These are phyloP conservation scores for Drosophila emarginata DNA, from an alignment of 2,888 invertebrate species.

Conservation along the genomic window DNA sequence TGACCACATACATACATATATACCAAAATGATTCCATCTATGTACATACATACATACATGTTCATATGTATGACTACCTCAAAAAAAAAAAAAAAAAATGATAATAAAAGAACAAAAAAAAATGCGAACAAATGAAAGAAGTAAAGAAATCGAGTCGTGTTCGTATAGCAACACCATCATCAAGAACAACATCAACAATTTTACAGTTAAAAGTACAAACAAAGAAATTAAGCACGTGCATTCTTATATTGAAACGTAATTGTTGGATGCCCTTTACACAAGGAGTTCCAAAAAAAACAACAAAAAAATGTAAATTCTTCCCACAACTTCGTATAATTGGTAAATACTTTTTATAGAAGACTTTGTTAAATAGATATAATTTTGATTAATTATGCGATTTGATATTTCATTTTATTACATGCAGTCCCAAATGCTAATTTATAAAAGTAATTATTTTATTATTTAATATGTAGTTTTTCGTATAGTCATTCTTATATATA, in stretches of 20 bases:
- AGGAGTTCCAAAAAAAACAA: too few species aligned
- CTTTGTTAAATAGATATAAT: too few species aligned
- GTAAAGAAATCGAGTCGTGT: conserved; percentile 25
- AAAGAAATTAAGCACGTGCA: neutral
- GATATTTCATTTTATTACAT: too few species aligned
- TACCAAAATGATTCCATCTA: neutral
- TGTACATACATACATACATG: neutral
- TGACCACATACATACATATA: conserved; percentile 47
- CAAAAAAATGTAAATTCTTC: too few species aligned
- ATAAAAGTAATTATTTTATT: too few species aligned
- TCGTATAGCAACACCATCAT: conserved; percentile 32
- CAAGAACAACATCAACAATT: conserved; percentile 10
- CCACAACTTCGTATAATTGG: too few species aligned
- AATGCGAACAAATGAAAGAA: neutral
- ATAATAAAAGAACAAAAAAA: conserved; percentile 11
- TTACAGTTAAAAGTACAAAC: conserved; percentile 9
- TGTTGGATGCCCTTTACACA: neutral
- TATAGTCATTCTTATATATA: too few species aligned
- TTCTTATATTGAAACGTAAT: neutral
- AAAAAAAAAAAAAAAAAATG: neutral
- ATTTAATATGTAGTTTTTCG: too few species aligned
- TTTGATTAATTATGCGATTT: too few species aligned
- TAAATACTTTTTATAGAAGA: too few species aligned
- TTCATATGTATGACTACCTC: neutral
- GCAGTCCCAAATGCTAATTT: too few species aligned